These are phyloP conservation scores for Oxyteleia sp. DNA, from an alignment of 2,888 invertebrate genomes.

Conservation along the genomic window DNA sequence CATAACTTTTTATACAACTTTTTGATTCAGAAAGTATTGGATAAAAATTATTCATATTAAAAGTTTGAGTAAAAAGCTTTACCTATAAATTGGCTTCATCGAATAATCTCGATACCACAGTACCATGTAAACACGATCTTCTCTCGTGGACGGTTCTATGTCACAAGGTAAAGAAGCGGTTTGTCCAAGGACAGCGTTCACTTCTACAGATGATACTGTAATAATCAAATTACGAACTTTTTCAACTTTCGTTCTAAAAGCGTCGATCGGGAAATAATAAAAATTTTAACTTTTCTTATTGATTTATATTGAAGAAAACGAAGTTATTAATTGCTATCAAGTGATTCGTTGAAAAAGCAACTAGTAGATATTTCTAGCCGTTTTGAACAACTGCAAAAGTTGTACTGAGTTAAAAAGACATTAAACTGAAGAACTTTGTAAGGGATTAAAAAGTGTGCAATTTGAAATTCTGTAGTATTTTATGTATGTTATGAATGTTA, in stretches of 20 bases:
- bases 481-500: background rate
- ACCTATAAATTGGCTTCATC: conserved; percentile 97
- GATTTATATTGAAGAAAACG: conserved; percentile 31
- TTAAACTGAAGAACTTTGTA: conserved; percentile 4
- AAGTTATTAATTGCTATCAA: conserved; percentile 42
- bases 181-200: conserved; percentile 94
- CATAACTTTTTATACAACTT: too few relatives aligned
- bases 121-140: conserved; percentile 96
- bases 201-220: conserved; percentile 91
- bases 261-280: conserved; percentile 45
- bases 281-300: conserved; percentile 47
- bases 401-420: conserved; percentile 6
- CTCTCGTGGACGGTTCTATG: conserved; percentile 94
- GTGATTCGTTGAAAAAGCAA: conserved; percentile 23
- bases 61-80: too few relatives aligned
- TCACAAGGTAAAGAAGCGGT: conserved; percentile 96
- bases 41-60: too few relatives aligned
- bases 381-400: conserved; percentile 6
- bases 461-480: background rate
- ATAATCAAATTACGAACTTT: conserved; percentile 52
- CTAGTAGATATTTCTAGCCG: background rate
- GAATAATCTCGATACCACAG: conserved; percentile 96
- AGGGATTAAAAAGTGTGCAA: conserved; percentile 3
- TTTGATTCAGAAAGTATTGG: too few relatives aligned
- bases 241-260: conserved; percentile 23